Conservation (phyloP, 2,888 invertebrate genomes). For the Plebejus argus region DNA sequence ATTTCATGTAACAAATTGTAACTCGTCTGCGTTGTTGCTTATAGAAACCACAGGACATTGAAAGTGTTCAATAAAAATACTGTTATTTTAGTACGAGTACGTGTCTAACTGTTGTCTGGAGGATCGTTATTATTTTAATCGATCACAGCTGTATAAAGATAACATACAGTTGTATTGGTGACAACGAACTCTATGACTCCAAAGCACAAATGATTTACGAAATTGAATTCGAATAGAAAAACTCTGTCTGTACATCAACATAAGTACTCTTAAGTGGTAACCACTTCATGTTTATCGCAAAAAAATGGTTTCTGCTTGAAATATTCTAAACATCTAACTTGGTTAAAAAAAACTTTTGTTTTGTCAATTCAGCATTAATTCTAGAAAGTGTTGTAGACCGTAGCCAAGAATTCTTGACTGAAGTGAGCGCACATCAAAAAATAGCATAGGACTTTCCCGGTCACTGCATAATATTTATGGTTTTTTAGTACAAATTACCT, state of each 20-base stretch:
- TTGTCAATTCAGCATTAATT: too few relatives aligned
- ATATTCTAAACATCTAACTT: too few relatives aligned
- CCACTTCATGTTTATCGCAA: too few relatives aligned
- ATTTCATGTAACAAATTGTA: not conserved
- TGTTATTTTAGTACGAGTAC: not conserved
- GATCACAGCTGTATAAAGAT: slow-evolving; percentile 2
- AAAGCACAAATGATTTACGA: too few relatives aligned
- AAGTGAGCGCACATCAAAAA: too few relatives aligned
- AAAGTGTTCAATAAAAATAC: not conserved
- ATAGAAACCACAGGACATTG: not conserved
- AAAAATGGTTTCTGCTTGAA: too few relatives aligned
- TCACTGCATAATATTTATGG: not conserved
- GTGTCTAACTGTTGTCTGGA: not conserved
- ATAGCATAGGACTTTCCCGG: not conserved
- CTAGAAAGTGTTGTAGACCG: not conserved
- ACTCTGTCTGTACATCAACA: not conserved
- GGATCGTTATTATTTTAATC: slow-evolving; percentile 9
- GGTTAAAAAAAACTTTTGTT: too few relatives aligned
- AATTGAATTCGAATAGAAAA: not conserved
- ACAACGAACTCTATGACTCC: not conserved
- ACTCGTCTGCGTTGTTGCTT: not conserved
- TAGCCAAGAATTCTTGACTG: not conserved
- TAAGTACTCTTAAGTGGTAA: too few relatives aligned
- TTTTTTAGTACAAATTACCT: too few relatives aligned
- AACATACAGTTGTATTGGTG: not conserved